A percentile compares a stretch with the other conserved stretches of the same genome.
Conservation (phyloP, 2,797 vertebrate species). For the Myotis pilosus region DNA sequence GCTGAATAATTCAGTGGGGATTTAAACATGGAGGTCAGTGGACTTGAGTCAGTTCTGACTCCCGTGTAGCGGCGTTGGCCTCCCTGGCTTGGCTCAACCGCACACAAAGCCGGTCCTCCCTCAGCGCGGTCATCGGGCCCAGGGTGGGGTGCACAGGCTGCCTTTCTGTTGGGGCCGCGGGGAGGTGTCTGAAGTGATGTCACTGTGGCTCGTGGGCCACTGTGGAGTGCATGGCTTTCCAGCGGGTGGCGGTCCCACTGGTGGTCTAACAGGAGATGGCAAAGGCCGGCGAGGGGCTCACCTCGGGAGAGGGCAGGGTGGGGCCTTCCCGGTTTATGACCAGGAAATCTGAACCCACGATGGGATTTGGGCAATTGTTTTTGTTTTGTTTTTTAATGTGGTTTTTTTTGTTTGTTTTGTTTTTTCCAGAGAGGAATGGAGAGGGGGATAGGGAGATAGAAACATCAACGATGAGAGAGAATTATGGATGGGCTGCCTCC, state of each 20-base stretch:
- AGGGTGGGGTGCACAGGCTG: not conserved
- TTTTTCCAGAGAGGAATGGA: too few relatives aligned
- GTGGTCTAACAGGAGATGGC: not conserved
- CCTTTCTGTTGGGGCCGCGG: not conserved
- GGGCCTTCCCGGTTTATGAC: not conserved
- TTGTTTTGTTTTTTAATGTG: too few relatives aligned
- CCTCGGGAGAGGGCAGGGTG: not conserved
- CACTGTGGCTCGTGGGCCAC: not conserved
- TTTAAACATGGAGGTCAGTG: not conserved
- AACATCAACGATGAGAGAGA: too few relatives aligned
- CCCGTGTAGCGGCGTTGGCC: not conserved
- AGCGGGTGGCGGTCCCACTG: not conserved
- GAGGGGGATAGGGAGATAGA: too few relatives aligned
- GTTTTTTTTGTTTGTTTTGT: too few relatives aligned
- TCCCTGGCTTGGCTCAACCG: not conserved
- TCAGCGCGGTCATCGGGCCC: not conserved
- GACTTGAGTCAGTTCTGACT: not conserved
- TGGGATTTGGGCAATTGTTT: slow-evolving; percentile 1
- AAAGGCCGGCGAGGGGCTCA: not conserved
- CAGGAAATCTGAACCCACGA: not conserved
- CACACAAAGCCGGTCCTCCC: not conserved
- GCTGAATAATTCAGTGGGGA: not conserved
- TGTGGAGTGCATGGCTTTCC: not conserved
- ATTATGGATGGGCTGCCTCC: too few relatives aligned
- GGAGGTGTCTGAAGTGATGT: not conserved